Conservation (phyloP, 2,113 vertebrate species). For the Rostratula benghalensis region DNA sequence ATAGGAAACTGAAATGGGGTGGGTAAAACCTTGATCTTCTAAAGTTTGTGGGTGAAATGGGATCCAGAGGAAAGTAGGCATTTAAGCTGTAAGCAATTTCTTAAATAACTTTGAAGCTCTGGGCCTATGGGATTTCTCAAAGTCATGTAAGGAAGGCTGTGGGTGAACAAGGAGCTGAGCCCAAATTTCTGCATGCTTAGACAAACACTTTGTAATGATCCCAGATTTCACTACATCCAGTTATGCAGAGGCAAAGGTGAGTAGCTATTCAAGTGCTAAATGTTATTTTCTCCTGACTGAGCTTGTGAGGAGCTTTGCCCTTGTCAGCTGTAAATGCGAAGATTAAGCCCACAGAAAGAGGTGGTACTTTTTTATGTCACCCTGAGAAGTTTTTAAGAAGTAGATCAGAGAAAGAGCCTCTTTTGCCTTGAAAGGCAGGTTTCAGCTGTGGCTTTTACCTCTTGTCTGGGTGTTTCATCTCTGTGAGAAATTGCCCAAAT, state of each 20-base stretch:
- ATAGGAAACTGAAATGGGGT: background rate
- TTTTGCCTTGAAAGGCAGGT: background rate
- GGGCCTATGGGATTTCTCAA: background rate
- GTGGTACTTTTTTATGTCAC: background rate
- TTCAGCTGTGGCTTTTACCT: background rate
- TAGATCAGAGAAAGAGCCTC: background rate
- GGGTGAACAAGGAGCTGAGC: background rate
- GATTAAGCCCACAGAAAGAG: background rate
- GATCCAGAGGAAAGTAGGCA: background rate
- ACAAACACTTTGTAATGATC: background rate
- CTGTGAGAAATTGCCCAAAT: background rate
- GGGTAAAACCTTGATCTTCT: background rate
- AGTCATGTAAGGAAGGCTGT: background rate
- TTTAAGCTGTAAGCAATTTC: background rate
- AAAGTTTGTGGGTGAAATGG: background rate
- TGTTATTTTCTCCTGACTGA: background rate
- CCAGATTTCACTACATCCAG: background rate
- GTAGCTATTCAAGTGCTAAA: background rate
- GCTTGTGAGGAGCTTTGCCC: background rate
- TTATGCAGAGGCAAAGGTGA: background rate
- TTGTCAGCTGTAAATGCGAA: background rate
- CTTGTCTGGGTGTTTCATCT: background rate
- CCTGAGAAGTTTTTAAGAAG: background rate
- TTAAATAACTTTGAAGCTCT: background rate
- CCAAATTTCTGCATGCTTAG: background rate